Percentiles rank a stretch among this genome's conserved stretches.
These are phyloP conservation scores for Tolmerus cingulatus DNA, from an alignment of 2,888 invertebrate species.

Conservation along the genomic window DNA sequence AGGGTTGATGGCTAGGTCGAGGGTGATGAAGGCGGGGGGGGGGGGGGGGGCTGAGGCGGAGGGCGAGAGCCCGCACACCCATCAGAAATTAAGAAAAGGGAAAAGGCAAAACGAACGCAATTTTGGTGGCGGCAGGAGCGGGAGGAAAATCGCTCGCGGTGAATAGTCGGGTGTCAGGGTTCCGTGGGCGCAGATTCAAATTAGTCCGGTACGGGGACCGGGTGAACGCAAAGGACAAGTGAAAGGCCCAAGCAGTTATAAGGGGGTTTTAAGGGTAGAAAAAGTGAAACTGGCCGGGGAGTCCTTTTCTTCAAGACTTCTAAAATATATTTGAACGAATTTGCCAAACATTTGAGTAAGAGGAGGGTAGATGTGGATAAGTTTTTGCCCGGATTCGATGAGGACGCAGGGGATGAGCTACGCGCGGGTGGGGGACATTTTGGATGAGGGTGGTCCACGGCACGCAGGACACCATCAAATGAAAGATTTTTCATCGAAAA, in stretches of 20 bases:
- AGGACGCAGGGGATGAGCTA: neutral
- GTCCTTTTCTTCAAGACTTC: conserved; percentile 13
- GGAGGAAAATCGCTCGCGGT: neutral
- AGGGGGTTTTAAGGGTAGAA: neutral
- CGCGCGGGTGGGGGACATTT: neutral
- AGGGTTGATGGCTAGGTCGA: too few species aligned
- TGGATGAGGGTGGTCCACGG: neutral
- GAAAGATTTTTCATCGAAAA: conserved; percentile 35
- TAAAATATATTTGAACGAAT: conserved; percentile 28
- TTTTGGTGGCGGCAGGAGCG: neutral
- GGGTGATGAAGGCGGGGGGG: too few species aligned
- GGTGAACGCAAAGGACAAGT: neutral
- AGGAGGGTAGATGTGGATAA: too few species aligned
- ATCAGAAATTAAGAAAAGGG: conserved; percentile 13
- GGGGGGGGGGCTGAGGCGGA: neutral
- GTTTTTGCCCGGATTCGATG: neutral
- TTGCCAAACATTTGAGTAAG: neutral
- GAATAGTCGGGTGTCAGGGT: neutral
- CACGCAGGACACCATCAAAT: conserved; percentile 14
- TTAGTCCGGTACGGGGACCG: neutral
- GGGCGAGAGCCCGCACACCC: neutral
- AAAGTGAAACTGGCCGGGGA: neutral
- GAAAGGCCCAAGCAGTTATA: conserved; percentile 4
- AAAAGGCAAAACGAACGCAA: conserved; percentile 14
- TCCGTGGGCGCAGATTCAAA: neutral